Evolutionary conservation across 2,113 vertebrate species (phyloP).

Genomic region (Oncorhynchus tshawytscha): DNA sequence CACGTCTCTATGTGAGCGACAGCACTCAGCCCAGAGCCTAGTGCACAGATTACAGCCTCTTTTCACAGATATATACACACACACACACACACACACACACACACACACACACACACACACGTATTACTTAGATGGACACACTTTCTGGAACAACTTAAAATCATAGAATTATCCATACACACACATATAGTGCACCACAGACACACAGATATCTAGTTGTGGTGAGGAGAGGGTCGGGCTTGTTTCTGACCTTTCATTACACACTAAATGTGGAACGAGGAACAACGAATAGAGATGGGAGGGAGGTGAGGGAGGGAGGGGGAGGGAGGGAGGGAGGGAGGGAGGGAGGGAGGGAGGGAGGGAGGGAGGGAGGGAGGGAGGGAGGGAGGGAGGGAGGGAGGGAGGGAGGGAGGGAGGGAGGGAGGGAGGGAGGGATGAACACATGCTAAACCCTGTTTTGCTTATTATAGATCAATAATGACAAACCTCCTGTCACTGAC

Average conservation of each 20-base stretch:
- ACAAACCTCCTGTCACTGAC: too few species aligned
- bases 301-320: too few species aligned
- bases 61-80: slow-evolving; percentile 30
- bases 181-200: slow-evolving; percentile 6
- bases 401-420: too few species aligned
- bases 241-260: slow-evolving; percentile 57
- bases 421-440: not conserved
- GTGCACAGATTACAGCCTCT: slow-evolving; percentile 58
- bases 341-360: too few species aligned
- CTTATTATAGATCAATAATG: too few species aligned
- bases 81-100: slow-evolving; percentile 8
- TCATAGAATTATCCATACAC: not conserved
- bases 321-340: too few species aligned
- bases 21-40: slow-evolving; percentile 56
- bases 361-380: not conserved
- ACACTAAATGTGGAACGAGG: slow-evolving; percentile 42
- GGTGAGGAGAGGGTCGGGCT: not conserved
- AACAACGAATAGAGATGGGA: slow-evolving; percentile 25
- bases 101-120: too few species aligned
- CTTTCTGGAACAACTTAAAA: too few species aligned
- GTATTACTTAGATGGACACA: too few species aligned
- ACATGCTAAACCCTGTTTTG: not conserved
- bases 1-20: slow-evolving; percentile 60
- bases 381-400: too few species aligned
- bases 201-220: slow-evolving; percentile 12